Evolutionary conservation across 37 sponge, comb jelly and placozoan species (phyloP).

Genomic region (Oopsacas minuta): DNA sequence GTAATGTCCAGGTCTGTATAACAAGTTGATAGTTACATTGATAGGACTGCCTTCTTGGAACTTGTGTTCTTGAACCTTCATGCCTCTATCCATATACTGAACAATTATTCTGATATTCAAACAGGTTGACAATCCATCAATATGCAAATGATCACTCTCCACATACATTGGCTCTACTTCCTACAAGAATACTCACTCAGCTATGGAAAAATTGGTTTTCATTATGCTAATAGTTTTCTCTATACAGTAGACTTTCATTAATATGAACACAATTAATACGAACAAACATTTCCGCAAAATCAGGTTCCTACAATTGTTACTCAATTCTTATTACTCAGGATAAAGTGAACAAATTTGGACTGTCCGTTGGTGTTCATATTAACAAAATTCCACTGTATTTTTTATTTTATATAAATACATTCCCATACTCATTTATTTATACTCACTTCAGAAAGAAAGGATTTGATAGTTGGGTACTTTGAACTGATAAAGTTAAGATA

Average conservation of each 20-base stretch:
- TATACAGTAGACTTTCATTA: not conserved
- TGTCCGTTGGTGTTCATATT: not conserved
- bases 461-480: constrained; percentile 40
- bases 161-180: constrained; percentile 93
- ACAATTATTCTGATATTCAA: constrained; percentile 65
- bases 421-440: too few species aligned
- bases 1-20: constrained; percentile 96
- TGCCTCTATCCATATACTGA: constrained; percentile 89
- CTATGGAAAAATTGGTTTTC: too few species aligned
- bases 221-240: too few species aligned
- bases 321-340: not conserved
- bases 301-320: not conserved
- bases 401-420: too few species aligned
- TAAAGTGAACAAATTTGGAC: not conserved
- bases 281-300: not conserved
- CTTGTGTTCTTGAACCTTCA: constrained; percentile 64
- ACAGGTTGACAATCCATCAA: constrained; percentile 67
- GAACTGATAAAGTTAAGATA: constrained; percentile 78
- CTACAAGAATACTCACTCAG: constrained; percentile 30
- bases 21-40: constrained; percentile 49
- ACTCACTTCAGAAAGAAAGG: constrained; percentile 70
- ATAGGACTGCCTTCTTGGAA: constrained; percentile 55
- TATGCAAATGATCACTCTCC: constrained; percentile 94
- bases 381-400: too few species aligned
- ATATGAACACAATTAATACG: not conserved